Conservation (phyloP, 2,888 invertebrate species). For the Neria commutata region DNA sequence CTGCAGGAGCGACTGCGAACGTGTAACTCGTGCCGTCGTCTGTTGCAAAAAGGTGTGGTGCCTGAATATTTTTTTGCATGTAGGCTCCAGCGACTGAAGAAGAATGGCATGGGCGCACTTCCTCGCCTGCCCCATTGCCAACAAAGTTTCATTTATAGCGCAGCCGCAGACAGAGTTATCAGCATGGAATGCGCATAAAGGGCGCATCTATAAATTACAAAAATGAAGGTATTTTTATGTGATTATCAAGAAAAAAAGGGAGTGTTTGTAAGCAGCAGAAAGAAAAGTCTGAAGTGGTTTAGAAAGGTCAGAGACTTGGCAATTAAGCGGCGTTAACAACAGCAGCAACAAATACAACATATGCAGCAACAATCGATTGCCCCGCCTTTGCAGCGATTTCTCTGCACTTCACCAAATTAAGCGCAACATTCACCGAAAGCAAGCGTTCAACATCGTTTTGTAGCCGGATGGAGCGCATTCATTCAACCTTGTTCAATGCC, state of each 20-base stretch:
- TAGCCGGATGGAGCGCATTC: background rate
- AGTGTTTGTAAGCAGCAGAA: too few species aligned
- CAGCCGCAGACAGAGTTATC: background rate
- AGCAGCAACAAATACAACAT: background rate
- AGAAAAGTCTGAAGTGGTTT: too few species aligned
- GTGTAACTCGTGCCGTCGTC: too few species aligned
- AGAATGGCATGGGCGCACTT: constrained; percentile 1
- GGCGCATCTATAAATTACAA: too few species aligned
- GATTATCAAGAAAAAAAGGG: too few species aligned
- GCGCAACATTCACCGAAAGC: background rate
- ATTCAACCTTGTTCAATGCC: background rate
- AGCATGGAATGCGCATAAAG: background rate
- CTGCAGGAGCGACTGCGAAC: too few species aligned
- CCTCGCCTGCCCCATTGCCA: constrained; percentile 1
- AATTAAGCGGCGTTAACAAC: too few species aligned
- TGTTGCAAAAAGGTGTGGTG: background rate
- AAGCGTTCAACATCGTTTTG: background rate
- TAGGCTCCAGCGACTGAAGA: too few species aligned
- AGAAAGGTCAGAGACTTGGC: too few species aligned
- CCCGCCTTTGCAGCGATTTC: background rate
- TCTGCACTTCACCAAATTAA: background rate
- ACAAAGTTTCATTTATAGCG: background rate
- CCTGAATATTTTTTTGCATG: background rate
- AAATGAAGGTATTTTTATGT: too few species aligned
- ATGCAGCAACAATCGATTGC: background rate